Conservation (phyloP, 2,113 vertebrate genomes). For the Pardalotus punctatus region DNA sequence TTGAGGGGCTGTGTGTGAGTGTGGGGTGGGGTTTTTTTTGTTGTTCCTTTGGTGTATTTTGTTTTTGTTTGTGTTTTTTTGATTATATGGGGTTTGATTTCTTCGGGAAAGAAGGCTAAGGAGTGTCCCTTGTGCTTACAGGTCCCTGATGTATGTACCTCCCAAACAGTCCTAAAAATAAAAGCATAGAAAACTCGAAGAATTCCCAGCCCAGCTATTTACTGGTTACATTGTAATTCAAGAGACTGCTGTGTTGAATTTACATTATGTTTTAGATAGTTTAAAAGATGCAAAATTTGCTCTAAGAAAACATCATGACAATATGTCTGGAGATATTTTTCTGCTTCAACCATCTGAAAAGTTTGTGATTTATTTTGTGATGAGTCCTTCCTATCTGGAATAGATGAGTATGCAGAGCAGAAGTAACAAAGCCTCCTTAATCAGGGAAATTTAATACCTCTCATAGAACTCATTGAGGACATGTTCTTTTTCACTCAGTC, state of each 20-base stretch:
- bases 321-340: background rate
- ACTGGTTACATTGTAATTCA: background rate
- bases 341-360: background rate
- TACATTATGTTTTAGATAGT: background rate
- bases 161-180: background rate
- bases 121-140: background rate
- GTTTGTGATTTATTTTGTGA: background rate
- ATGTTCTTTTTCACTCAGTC: background rate
- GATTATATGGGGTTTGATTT: background rate
- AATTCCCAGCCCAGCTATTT: background rate
- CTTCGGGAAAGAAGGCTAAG: background rate
- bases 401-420: background rate
- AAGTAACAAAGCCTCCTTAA: background rate
- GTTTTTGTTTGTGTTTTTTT: background rate
- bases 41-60: background rate
- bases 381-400: background rate
- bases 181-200: background rate
- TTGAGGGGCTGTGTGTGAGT: accelerated
- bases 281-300: background rate
- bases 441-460: background rate
- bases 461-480: background rate
- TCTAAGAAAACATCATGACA: background rate
- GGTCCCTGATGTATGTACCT: background rate
- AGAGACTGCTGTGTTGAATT: background rate
- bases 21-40: too few species aligned